Evolutionary conservation across 2,797 vertebrate genomes (phyloP), one percentile per base, ranked within the genome.

Genomic region (Protosalanx chinensis): DNA sequence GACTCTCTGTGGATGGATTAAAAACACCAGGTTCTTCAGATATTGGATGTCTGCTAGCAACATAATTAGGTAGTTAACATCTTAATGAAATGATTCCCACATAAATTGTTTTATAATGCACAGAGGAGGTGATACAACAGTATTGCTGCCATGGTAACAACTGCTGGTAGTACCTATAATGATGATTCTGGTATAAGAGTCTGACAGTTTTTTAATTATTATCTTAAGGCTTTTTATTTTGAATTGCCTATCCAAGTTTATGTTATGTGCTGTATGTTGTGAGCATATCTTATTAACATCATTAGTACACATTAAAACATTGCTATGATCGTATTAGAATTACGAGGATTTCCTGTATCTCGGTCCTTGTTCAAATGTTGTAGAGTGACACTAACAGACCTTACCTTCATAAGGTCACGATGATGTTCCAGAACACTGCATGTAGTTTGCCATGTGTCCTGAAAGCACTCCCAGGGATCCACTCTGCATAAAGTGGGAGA

Each of bases 381-480:
- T 13, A 46, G 41, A 3, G 41, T 12, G 41, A 46, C 56, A 58
- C 18, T 23, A n/a, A n/a, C 0, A 2, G 59, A 0, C 23, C 90
- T 88, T 76, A 97, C 97, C 94, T 99, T 99, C 96, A 99, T 98
- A 72, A 99, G 94, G 88, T 98, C 97, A 0, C 97, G 93, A 80
- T 99, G 97, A 81, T 99, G 97, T 80, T 98, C 97, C 88, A 99
- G 85, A 72, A 99, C 97, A 0, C 95, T 96, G 91, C 97, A 98
- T 68, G 97, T 98, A 0, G 97, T 96, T 91, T 99, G 97, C 97
- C 96, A 98, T 67, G 94, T 98, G 88, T 98, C 95, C 92, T 99
- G 97, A 83, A 98, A 98, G 88, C 96, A 97, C 80, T 98, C 97
- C 97, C 97, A 99, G 0, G 97, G 97, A 85, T 99, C 97, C 84